Percentiles rank a stretch among this genome's conserved stretches.
phyloP scores from a whole-genome alignment of 2,888 invertebrate species.

The Cosmia trapezina region DNA sequence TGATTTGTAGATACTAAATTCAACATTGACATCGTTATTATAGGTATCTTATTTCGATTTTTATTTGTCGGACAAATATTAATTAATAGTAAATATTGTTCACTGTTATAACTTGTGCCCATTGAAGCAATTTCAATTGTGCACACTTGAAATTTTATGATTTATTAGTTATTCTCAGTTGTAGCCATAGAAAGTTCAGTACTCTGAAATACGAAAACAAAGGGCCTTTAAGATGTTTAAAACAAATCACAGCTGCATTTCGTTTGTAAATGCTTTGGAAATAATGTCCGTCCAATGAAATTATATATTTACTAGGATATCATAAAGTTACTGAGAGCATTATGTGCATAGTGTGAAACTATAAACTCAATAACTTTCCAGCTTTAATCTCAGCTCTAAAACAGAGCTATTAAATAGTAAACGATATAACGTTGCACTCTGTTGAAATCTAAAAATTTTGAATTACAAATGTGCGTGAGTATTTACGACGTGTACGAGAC shows the following conservation, averaged over 20 bases:
- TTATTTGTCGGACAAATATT: conserved; percentile 47
- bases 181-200: conserved; percentile 54
- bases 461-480: conserved; percentile 63
- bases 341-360: conserved; percentile 20
- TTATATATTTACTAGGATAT: conserved; percentile 29
- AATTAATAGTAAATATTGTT: conserved; percentile 53
- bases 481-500: conserved; percentile 54
- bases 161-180: conserved; percentile 56
- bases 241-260: conserved; percentile 42
- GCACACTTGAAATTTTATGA: conserved; percentile 59
- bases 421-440: conserved; percentile 29
- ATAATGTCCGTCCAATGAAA: conserved; percentile 28
- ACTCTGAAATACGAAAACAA: conserved; percentile 55
- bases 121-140: conserved; percentile 58
- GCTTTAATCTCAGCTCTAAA: conserved; percentile 33
- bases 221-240: conserved; percentile 52
- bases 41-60: conserved; percentile 33
- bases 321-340: conserved; percentile 23
- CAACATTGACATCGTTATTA: conserved; percentile 14
- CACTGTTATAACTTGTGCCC: conserved; percentile 37
- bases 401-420: conserved; percentile 36
- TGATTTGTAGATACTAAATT: conserved; percentile 30
- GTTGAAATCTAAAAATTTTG: conserved; percentile 57
- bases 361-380: conserved; percentile 23
- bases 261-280: conserved; percentile 29